phyloP scores from a whole-genome alignment of 2,797 vertebrate species.

The Diplodus puntazzo region DNA sequence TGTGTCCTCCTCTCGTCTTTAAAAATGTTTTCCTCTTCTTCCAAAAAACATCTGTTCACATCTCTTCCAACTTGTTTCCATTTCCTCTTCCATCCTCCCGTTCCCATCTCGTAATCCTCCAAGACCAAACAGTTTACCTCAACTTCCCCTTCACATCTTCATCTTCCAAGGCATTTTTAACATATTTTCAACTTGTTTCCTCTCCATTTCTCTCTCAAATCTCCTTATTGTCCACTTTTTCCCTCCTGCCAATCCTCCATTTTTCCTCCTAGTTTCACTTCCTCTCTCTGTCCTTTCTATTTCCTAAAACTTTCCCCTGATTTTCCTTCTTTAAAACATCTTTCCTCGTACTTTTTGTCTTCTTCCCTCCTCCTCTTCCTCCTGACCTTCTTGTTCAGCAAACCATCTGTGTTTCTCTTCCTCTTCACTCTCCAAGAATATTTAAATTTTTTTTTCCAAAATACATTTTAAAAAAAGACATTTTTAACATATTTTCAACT shows the following conservation, averaged over 20 bases:
- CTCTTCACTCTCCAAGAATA: not conserved
- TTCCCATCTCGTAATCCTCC: too few relatives aligned
- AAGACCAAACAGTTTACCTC: too few relatives aligned
- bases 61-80: too few relatives aligned
- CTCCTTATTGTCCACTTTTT: not conserved
- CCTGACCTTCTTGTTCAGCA: not conserved
- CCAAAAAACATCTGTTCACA: too few relatives aligned
- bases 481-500: not conserved
- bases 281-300: conserved; percentile 7
- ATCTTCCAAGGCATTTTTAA: not conserved
- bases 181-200: conserved; percentile 1
- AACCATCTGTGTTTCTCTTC: not conserved
- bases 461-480: not conserved
- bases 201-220: not conserved
- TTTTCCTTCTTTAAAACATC: not conserved
- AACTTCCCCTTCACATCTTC: too few relatives aligned
- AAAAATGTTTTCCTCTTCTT: too few relatives aligned
- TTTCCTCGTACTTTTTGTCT: not conserved
- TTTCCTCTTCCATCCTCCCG: too few relatives aligned
- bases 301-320: conserved; percentile 22
- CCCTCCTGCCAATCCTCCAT: conserved; percentile 26
- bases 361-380: not conserved
- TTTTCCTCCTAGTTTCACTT: conserved; percentile 2
- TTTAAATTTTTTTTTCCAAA: not conserved
- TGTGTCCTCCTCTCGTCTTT: not conserved